Base-by-base conservation (phyloP, 2,888 invertebrate genomes). In the Campoletis raptor region DNA sequence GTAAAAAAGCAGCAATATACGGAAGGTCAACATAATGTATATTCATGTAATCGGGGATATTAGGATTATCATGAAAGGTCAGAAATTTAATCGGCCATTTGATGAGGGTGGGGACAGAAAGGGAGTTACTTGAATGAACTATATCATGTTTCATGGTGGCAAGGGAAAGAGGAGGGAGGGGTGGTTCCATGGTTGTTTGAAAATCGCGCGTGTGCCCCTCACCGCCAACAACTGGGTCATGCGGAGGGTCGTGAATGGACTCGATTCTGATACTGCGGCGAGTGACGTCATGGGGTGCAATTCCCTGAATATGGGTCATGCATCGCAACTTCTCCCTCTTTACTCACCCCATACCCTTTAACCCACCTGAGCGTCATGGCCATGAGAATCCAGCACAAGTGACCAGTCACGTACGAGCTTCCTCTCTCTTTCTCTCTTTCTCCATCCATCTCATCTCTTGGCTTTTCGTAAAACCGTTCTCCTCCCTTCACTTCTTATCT, bases 261-360 rank as follows among this genome's bases (percentile, higher is more conserved):
- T 91, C 78, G 81, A 83, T 80, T 83, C 80, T 90, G 91, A 91
- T 90, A 86, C 91, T 83, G 89, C 82, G 80, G 77, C 70, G 67
- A 74, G 89, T 93, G 93, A 93, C 93, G 93, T 94, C 92, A 93
- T 88, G 81, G 90, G 90, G 93, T 92, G 92, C 93, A 93, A 92
- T 88, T 90, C 87, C 92, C 93, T 91, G 89, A 87, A 93, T 92
- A 88, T 93, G 90, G 93, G 93, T 93, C 93, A 90, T 87, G 90
- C 90, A 90, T 92, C 90, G 89, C 79, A 69, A 30, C 24, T 42
- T 40, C 18, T 7, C 24, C n/a, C 12, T 9, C 52, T 1, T 6
- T 12, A 12, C 10, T 10, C 24, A 52, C 48, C 48, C 48, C n/a
- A 18, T 40, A 89, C 90, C 89, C 87, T 21, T 24, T 30, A 54